phyloP scores from a whole-genome alignment of 2,113 vertebrate species.

The Pachycephala philippinensis region DNA sequence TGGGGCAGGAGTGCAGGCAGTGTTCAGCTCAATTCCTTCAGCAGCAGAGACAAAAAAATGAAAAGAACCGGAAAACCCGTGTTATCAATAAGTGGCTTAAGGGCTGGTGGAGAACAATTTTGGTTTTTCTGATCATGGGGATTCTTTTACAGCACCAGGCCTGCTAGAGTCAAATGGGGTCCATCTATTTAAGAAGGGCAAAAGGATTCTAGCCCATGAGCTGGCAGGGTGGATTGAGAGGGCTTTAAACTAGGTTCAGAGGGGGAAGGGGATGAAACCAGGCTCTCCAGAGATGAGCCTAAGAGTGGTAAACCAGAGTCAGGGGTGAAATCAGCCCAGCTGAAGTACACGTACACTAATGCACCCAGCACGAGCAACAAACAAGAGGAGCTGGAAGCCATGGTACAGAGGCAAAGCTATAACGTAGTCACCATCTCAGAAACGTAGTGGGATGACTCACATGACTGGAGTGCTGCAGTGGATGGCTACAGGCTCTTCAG shows the following conservation, averaged over 20 bases:
- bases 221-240: background rate
- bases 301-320: background rate
- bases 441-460: rapidly evolving
- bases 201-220: background rate
- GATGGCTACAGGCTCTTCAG: background rate
- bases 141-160: background rate
- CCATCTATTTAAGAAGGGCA: background rate
- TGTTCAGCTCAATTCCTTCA: background rate
- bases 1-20: background rate
- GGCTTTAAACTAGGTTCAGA: background rate
- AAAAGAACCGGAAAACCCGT: background rate
- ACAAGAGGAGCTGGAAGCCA: background rate
- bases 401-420: background rate
- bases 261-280: background rate
- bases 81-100: background rate
- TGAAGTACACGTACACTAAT: too few species aligned
- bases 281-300: background rate
- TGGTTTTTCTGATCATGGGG: background rate
- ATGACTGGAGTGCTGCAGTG: background rate
- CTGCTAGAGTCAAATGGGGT: background rate
- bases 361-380: too few species aligned
- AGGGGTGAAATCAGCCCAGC: background rate
- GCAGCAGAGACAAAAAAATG: background rate
- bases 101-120: background rate
- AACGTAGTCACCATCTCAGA: rapidly evolving